Evolutionary conservation across 2,888 invertebrate species (phyloP), one percentile per base, ranked within the genome.

Genomic region (Drosophila gaucha): DNA sequence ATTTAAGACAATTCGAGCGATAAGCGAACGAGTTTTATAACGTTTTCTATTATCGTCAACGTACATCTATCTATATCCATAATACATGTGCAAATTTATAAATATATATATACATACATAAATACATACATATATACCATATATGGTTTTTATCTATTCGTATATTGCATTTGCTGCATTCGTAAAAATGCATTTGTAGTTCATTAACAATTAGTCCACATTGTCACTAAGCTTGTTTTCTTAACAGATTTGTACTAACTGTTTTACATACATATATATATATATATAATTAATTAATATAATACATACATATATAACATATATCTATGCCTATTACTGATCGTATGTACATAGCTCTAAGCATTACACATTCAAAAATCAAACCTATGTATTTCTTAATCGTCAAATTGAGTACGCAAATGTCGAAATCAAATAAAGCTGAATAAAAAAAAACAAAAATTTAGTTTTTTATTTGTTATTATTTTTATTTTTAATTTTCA

Each of bases 371-470:
- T 52, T 43, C 43, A 47, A 57, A 38, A 66, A 39, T 51, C 35
- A 52, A 44, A 49, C 8, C 35, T 67, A 54, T 74, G 77, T 76
- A 76, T 74, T 77, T 76, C 75, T 67, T 76, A 76, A 77, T 74
- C 78, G 63, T 78, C 74, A 58, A 68, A 38, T 44, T 69, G 63
- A 60, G 55, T 54, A 59, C 36, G 50, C 55, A 52, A 54, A 50
- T 56, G 72, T 67, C 67, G 52, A 79, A 72, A 74, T 69, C 64
- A 86, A 86, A 83, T 82, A 82, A 82, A 82, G 80, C 83, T 71
- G 76, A 82, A 36, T 39, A 30, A 43, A 51, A 51, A 36, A 20
- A 24, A 16, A n/a, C n/a, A n/a, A n/a, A n/a, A n/a, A n/a, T n/a
- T n/a, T n/a, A n/a, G n/a, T n/a, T n/a, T 3, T 20, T 6, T 12